phyloP scores from a whole-genome alignment of 2,888 invertebrate species.

The Patella pellucida region DNA sequence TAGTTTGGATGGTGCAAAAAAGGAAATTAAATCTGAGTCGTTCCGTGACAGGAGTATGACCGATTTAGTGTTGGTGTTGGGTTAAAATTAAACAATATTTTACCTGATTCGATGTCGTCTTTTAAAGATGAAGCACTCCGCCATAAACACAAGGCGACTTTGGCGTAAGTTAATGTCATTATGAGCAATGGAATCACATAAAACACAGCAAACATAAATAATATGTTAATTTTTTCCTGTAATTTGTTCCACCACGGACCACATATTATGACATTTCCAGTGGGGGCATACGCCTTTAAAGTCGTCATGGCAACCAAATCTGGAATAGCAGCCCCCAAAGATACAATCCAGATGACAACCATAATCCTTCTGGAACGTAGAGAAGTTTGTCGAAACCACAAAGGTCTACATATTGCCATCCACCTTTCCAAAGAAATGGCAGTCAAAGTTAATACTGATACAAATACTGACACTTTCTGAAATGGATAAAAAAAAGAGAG shows the following conservation, averaged over 20 bases:
- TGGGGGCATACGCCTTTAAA: background rate
- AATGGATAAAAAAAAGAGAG: conserved; percentile 49
- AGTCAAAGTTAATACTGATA: conserved; percentile 90
- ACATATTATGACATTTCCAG: conserved; percentile 22
- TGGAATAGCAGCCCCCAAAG: conserved; percentile 72
- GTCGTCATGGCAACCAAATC: conserved; percentile 48
- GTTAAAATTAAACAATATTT: too few species aligned
- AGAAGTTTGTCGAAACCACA: conserved; percentile 89
- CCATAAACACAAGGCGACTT: conserved; percentile 64
- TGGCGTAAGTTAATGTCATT: conserved; percentile 63
- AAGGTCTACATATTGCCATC: conserved; percentile 93
- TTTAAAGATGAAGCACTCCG: conserved; percentile 32
- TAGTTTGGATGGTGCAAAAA: too few species aligned
- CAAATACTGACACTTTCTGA: conserved; percentile 93
- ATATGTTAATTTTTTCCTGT: conserved; percentile 46
- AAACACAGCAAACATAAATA: conserved; percentile 54
- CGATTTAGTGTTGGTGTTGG: too few species aligned
- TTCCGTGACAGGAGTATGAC: too few species aligned
- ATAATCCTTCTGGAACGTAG: conserved; percentile 85
- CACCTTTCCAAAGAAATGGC: conserved; percentile 94
- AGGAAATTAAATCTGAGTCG: too few species aligned
- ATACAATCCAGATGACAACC: conserved; percentile 84
- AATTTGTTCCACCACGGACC: conserved; percentile 36
- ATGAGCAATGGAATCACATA: conserved; percentile 61
- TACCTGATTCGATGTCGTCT: conserved; percentile 27